Evolutionary conservation across 2,797 vertebrate genomes (phyloP).

Genomic region (Macroramphosus scolopax): DNA sequence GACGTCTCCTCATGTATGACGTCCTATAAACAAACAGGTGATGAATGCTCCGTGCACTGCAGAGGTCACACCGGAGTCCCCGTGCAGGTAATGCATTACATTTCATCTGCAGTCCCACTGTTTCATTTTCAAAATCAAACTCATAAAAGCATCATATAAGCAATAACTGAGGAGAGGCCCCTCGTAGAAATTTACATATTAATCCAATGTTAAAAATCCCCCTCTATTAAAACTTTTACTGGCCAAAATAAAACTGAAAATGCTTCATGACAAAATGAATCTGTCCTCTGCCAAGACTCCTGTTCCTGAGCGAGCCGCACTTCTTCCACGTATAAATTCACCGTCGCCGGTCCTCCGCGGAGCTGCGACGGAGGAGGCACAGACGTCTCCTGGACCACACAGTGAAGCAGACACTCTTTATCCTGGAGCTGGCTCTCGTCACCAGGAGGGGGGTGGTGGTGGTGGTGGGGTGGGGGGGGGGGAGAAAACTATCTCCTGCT

Average conservation of each 20-base stretch:
- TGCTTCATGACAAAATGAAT: constrained; percentile 77
- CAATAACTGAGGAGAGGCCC: constrained; percentile 71
- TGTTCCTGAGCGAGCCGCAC: constrained; percentile 50
- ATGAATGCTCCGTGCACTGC: too few relatives aligned
- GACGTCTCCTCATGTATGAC: too few relatives aligned
- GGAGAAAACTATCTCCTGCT: constrained; percentile 25
- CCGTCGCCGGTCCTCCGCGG: constrained; percentile 15
- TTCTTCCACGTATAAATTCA: constrained; percentile 58
- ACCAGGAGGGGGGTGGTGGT: constrained; percentile 18
- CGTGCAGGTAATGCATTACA: constrained; percentile 64
- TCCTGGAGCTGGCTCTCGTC: constrained; percentile 15
- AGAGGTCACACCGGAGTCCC: constrained; percentile 58
- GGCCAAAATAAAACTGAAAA: constrained; percentile 79
- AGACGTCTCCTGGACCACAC: constrained; percentile 30
- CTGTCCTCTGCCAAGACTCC: constrained; percentile 66
- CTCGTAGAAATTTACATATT: constrained; percentile 82
- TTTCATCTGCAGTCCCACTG: constrained; percentile 69
- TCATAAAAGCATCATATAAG: constrained; percentile 81
- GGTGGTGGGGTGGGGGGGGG: too few relatives aligned
- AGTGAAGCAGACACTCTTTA: constrained; percentile 21
- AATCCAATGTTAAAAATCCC: constrained; percentile 80
- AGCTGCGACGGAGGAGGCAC: constrained; percentile 39
- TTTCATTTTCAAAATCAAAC: constrained; percentile 81
- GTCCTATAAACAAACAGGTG: too few relatives aligned
- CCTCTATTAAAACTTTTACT: constrained; percentile 77